Base-by-base conservation (phyloP, 2,113 vertebrate genomes). In the Cichladusa arquata region DNA sequence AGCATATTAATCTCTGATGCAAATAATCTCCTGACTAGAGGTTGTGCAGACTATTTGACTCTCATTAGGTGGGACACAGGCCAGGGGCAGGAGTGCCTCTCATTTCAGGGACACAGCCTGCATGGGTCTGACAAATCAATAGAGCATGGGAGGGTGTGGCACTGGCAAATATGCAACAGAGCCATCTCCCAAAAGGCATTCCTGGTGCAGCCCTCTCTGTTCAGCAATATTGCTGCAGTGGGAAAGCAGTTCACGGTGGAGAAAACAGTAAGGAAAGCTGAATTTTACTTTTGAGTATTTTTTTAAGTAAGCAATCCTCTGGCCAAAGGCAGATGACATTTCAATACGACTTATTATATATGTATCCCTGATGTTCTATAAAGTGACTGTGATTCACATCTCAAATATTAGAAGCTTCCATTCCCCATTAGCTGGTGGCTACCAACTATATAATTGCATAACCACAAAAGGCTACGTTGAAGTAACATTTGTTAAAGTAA, bases 351-450 rank as follows among this genome's bases (percentile, higher is more conserved):
- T 96, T 97, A 79, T 83, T 96, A 92, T 87, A 88, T 78, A 91
- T 91, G 92, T 95, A 93, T 90, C 96, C 96, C 90, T 71, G 96
- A 95, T 72, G 92, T 96, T 97, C 94, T 95, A 61, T 92, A 95
- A 97, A 98, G 97, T 97, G 86, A 93, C 96, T 96, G 94, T 97
- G 98, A 98, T 97, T 98, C 97, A 96, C 97, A 97, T 97, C 92
- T 89, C 94, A 96, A 98, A 97, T 98, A 98, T 98, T 97, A 98
- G 97, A 98, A 96, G 94, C 97, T 98, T 98, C 97, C 97, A 98
- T 93, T 98, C 95, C 92, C 93, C 95, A 96, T 97, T 94, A 89
- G 96, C 74, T 95, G 92, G 97, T 97, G 97, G 97, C 96, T 97
- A 98, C 97, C 95, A 96, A 96, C 97, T 98, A 90, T 98, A 97